Conservation (phyloP, 1,140 invertebrate species). For the Lucilia sericata region DNA sequence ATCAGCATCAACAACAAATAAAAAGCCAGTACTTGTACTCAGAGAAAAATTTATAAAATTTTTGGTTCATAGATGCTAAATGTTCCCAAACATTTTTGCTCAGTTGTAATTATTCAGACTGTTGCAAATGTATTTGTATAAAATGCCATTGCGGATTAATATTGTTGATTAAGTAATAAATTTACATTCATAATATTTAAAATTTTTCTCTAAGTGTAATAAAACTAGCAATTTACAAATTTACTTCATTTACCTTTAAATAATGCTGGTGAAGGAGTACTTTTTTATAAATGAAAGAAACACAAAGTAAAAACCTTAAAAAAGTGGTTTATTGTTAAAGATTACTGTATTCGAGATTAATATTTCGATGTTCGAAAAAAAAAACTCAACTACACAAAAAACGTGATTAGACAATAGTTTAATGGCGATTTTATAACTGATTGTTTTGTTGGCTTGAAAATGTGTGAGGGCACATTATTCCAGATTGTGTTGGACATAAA, state of each 20-base stretch:
- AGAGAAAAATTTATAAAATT: background rate
- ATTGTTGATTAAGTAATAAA: background rate
- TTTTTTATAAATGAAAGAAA: background rate
- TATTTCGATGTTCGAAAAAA: constrained; percentile 6
- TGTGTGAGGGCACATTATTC: background rate
- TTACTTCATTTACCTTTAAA: background rate
- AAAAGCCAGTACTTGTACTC: background rate
- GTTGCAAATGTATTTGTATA: no score
- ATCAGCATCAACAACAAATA: constrained; percentile 4
- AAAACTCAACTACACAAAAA: constrained; percentile 27
- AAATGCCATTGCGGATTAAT: no score
- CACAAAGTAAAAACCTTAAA: background rate
- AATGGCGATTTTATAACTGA: background rate
- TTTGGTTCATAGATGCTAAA: no score
- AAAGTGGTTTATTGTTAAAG: background rate
- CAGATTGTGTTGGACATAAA: background rate
- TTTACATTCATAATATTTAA: background rate
- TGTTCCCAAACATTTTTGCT: no score
- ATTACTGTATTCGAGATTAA: background rate
- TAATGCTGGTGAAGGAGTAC: constrained; percentile 1
- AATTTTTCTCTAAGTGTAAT: background rate
- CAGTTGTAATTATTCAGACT: no score
- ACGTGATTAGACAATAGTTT: constrained; percentile 30
- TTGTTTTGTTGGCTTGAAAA: constrained; percentile 2
- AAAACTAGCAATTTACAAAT: background rate